Evolutionary conservation across 1,140 invertebrate genomes (phyloP), one percentile per base, ranked within the genome.

Genomic region (Pentalonia nigronervosa): DNA sequence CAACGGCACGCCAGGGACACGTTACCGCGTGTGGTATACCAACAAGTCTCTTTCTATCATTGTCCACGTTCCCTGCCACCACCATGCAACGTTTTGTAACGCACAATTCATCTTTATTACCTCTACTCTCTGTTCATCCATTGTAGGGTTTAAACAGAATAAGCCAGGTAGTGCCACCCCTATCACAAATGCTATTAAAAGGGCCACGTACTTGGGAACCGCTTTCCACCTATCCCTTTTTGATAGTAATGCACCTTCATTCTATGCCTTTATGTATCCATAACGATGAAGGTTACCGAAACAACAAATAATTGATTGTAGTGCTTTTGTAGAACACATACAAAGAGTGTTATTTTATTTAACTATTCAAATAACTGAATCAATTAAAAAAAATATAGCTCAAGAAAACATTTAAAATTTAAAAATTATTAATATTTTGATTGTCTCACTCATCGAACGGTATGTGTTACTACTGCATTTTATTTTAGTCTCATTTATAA

Each of bases 81-180:
- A 21, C 25, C 56, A 47, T 81, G 36, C 41, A 76, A 17, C 45
- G 67, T 91, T 91, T 81, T 81, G 53, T n/a, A 91, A 81, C 41
- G 67, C 90, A 47, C 56, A 81, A 91, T 81, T 83, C 90, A 91
- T 91, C 56, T 91, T 91, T 90, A 90, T 91, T 91, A 30, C 89
- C 21, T 90, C 21, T 11, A 2, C 53, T 23, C 23, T 60, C 53
- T 90, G 23, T 45, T 47, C 60, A 17, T 67, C 90, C 11, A 14
- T 84, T 41, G 50, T 41, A 56, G 14, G 56, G 90, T 91, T 76
- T 48, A 91, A 76, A 91, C 30, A n/a, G 14, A 45, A 91, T 91
- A 60, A 90, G 41, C 36, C 53, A 23, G 11, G 53, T 67, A 56
- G 48, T 90, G 30, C 89, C 36, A 90, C 36, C 50, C 21, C 34